Evolutionary conservation across 2,113 vertebrate genomes (phyloP).

Genomic region (Furnarius figulus): DNA sequence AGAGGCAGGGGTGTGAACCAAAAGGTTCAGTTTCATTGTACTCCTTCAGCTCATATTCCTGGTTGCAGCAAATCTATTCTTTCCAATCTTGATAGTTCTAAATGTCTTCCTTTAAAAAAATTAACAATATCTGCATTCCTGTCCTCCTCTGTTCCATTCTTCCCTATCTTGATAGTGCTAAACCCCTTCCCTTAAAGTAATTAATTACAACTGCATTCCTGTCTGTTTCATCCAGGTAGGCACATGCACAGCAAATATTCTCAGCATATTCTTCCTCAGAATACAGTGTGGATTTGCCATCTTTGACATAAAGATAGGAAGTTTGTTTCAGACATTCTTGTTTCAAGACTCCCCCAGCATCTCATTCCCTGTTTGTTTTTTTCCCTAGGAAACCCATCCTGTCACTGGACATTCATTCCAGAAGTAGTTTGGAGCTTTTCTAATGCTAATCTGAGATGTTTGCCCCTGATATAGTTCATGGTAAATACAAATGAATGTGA

Average conservation of each 20-base stretch:
- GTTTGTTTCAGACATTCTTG: background rate
- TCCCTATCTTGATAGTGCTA: background rate
- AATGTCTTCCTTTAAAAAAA: background rate
- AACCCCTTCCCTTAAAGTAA: background rate
- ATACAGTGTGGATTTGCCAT: background rate
- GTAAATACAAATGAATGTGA: background rate
- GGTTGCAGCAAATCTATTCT: background rate
- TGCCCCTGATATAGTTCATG: background rate
- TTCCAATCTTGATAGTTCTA: background rate
- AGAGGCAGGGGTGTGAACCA: background rate
- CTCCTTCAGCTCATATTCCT: background rate
- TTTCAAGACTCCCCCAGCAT: background rate
- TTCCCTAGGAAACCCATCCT: background rate
- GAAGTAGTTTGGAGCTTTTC: background rate
- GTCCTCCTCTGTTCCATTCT: background rate
- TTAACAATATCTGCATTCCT: background rate
- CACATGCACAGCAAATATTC: background rate
- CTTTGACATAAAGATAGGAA: background rate
- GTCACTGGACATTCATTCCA: background rate
- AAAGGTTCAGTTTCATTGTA: background rate
- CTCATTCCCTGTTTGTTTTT: background rate
- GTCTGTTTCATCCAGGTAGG: background rate
- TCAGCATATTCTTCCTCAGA: background rate
- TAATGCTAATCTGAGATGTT: background rate
- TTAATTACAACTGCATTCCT: background rate